A percentile compares a stretch with the other conserved stretches of the same genome.
phyloP scores from a whole-genome alignment of 2,888 invertebrate genomes.

The Phengaris alcon region DNA sequence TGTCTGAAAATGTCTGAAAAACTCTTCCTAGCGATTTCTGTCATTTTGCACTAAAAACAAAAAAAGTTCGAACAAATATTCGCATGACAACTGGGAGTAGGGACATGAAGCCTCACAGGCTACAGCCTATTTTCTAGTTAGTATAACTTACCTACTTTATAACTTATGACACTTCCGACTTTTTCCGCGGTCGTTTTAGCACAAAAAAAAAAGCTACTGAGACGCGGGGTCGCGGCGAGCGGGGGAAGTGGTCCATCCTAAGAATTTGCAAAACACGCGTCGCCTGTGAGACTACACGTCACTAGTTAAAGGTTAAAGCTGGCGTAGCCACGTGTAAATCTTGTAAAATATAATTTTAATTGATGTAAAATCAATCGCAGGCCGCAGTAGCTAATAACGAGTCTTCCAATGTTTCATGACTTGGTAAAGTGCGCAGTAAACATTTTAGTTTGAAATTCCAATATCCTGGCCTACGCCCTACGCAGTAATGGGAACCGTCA shows the following conservation, averaged over 20 bases:
- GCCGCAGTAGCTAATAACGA: background rate
- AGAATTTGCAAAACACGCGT: no score
- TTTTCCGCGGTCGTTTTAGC: slow-evolving; percentile 37
- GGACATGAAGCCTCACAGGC: slow-evolving; percentile 30
- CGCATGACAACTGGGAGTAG: slow-evolving; percentile 22
- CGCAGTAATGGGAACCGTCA: background rate
- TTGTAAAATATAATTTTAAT: no score
- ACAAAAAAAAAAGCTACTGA: slow-evolving; percentile 42
- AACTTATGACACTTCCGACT: slow-evolving; percentile 34
- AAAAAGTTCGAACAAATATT: no score
- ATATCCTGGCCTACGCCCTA: slow-evolving; percentile 10
- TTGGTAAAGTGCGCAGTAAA: slow-evolving; percentile 4
- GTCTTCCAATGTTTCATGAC: background rate
- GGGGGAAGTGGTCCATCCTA: slow-evolving; percentile 29
- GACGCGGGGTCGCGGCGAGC: slow-evolving; percentile 37
- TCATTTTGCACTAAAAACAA: no score
- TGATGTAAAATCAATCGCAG: no score
- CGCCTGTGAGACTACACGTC: background rate
- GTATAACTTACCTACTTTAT: slow-evolving; percentile 32
- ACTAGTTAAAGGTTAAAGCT: background rate
- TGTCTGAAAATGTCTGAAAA: no score
- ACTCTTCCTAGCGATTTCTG: no score
- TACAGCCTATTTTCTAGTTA: slow-evolving; percentile 34
- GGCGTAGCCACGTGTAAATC: no score
- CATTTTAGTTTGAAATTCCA: slow-evolving; percentile 6